Conservation (phyloP, 2,888 invertebrate genomes). For the Sarcophaga variegata region DNA sequence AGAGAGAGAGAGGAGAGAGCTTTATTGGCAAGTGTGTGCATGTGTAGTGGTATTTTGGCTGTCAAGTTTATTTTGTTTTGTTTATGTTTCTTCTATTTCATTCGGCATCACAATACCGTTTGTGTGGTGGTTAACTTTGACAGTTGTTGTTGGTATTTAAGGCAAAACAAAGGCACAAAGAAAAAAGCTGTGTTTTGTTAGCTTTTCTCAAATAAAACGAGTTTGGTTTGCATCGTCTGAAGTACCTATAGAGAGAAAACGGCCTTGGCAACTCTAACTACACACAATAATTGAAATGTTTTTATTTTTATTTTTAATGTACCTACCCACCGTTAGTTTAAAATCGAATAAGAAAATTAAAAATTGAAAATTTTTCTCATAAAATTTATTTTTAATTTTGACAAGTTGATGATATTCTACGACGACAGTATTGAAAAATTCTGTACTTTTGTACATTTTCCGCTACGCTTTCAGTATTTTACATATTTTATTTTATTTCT, state of each 20-base stretch:
- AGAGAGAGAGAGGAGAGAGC: conserved; percentile 33
- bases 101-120: neutral
- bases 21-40: conserved; percentile 32
- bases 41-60: conserved; percentile 35
- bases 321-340: neutral
- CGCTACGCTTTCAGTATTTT: no score
- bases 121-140: conserved; percentile 54
- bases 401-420: no score
- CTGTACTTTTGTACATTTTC: no score
- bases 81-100: conserved; percentile 30
- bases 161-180: neutral
- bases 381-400: no score
- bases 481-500: no score
- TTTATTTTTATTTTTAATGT: neutral
- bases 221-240: neutral
- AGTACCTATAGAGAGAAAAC: neutral
- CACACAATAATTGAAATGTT: neutral
- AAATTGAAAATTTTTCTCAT: no score
- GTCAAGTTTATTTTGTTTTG: conserved; percentile 48
- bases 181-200: conserved; percentile 63
- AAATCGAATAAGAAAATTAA: neutral
- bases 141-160: conserved; percentile 48
- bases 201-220: conserved; percentile 19
- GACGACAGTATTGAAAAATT: no score
- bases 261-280: neutral